Conservation (phyloP, 2,797 vertebrate species). For the Pantherophis vulpinus region DNA sequence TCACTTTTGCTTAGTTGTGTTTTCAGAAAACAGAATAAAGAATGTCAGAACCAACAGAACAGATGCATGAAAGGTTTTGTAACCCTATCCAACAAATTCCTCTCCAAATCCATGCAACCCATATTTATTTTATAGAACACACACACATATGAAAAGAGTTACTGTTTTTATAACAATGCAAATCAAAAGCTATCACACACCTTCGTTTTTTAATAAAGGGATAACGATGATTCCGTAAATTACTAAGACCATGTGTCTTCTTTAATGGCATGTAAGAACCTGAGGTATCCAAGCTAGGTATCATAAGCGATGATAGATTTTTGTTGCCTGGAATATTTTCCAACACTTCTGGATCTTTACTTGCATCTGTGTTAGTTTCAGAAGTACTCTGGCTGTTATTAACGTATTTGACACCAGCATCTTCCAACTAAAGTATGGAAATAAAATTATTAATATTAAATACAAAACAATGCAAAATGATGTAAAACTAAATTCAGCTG, state of each 20-base stretch:
- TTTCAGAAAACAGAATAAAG: not conserved
- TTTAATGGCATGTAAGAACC: conserved; percentile 65
- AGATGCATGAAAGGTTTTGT: not conserved
- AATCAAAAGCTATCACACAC: conserved; percentile 66
- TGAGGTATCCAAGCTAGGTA: conserved; percentile 57
- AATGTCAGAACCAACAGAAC: not conserved
- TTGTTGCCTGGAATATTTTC: not conserved
- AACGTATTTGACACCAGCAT: conserved; percentile 62
- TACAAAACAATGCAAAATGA: conserved; percentile 15
- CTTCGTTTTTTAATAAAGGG: conserved; percentile 82
- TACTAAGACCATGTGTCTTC: conserved; percentile 60
- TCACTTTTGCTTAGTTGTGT: not conserved
- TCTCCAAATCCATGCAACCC: not conserved
- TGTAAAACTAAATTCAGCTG: not conserved
- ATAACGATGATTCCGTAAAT: conserved; percentile 62
- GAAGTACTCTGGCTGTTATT: conserved; percentile 65
- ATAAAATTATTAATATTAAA: conserved; percentile 28
- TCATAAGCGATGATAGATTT: conserved; percentile 44
- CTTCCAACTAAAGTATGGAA: conserved; percentile 65
- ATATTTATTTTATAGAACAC: not conserved
- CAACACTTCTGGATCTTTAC: conserved; percentile 39
- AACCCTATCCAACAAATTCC: not conserved
- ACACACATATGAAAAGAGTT: not conserved
- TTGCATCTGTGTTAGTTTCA: conserved; percentile 57
- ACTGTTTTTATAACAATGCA: not conserved